Evolutionary conservation across 1,140 invertebrate genomes (phyloP).

Genomic region (Vanessa tameamea): DNA sequence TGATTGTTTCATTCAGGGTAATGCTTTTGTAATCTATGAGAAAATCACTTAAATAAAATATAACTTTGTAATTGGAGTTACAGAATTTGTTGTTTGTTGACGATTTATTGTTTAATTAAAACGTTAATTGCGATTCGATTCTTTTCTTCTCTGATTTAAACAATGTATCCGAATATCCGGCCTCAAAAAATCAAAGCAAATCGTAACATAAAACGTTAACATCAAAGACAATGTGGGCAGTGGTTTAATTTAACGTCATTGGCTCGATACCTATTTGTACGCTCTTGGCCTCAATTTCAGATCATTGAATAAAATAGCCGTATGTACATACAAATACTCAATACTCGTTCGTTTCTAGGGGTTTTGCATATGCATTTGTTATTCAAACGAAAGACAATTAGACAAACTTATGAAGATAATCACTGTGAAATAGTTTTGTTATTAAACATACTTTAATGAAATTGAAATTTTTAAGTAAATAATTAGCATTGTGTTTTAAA

Average conservation of each 20-base stretch:
- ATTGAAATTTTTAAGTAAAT: background rate
- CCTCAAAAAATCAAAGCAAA: too few species aligned
- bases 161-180: too few species aligned
- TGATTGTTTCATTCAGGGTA: too few species aligned
- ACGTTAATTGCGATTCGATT: too few species aligned
- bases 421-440: background rate
- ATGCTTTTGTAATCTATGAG: too few species aligned
- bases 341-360: background rate
- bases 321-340: constrained; percentile 9
- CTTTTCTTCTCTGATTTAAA: too few species aligned
- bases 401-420: background rate
- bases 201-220: too few species aligned
- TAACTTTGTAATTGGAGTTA: too few species aligned
- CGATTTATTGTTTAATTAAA: too few species aligned
- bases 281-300: constrained; percentile 34
- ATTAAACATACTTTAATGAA: background rate
- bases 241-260: constrained; percentile 32
- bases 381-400: background rate
- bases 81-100: too few species aligned
- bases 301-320: constrained; percentile 28
- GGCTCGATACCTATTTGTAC: constrained; percentile 22
- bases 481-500: background rate
- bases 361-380: constrained; percentile 3
- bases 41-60: too few species aligned
- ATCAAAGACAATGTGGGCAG: constrained; percentile 13